A percentile compares a stretch with the other conserved stretches of the same genome.
phyloP scores from a whole-genome alignment of 2,888 invertebrate species.

The Caenorhabditis sp. region DNA sequence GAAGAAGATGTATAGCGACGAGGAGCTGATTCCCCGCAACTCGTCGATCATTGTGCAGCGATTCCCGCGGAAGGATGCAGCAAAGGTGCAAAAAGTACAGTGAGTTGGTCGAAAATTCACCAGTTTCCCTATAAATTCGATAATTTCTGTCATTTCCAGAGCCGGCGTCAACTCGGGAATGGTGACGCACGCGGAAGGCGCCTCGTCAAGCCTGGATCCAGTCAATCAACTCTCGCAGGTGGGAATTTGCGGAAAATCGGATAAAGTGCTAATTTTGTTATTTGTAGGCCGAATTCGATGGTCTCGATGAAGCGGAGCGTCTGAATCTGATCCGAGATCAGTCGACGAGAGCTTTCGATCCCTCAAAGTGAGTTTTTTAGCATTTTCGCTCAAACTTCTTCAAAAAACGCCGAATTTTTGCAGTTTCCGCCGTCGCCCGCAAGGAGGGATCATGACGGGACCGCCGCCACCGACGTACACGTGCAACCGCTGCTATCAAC shows the following conservation, averaged over 20 bases:
- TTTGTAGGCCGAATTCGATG: slow-evolving; percentile 81
- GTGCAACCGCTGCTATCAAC: slow-evolving; percentile 93
- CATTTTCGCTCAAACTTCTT: neutral
- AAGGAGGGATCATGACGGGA: slow-evolving; percentile 88
- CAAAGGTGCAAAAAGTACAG: slow-evolving; percentile 78
- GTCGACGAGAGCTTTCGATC: slow-evolving; percentile 96
- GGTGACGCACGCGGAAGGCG: slow-evolving; percentile 50
- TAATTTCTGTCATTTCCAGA: slow-evolving; percentile 14
- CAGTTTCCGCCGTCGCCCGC: slow-evolving; percentile 91
- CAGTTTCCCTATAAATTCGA: too few species aligned
- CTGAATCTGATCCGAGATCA: slow-evolving; percentile 97
- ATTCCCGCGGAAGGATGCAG: slow-evolving; percentile 84
- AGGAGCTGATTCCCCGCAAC: slow-evolving; percentile 95
- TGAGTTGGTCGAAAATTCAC: too few species aligned
- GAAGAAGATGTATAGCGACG: slow-evolving; percentile 88
- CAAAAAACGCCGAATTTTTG: slow-evolving; percentile 77
- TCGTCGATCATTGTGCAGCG: slow-evolving; percentile 95
- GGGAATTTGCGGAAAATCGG: neutral
- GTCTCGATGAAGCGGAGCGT: slow-evolving; percentile 96
- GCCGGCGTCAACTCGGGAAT: slow-evolving; percentile 68
- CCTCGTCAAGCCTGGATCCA: slow-evolving; percentile 33
- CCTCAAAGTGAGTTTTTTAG: slow-evolving; percentile 89
- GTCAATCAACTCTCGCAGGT: slow-evolving; percentile 60
- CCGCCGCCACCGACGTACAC: slow-evolving; percentile 92
- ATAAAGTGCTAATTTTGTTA: neutral